Base-by-base conservation (phyloP, 64 coral and sea anemone species). In the Stylophora pistillata region DNA sequence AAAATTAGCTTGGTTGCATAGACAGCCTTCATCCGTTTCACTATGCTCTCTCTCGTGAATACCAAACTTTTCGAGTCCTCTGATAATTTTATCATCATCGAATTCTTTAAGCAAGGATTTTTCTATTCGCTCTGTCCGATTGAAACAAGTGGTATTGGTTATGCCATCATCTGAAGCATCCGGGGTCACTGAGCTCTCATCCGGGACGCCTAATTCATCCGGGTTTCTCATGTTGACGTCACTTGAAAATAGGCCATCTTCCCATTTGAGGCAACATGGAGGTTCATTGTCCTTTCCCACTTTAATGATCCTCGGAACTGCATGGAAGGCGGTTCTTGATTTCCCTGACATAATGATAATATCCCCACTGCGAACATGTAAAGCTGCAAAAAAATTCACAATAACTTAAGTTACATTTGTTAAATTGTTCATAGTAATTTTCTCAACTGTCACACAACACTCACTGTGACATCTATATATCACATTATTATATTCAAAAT, bases 281-380 rank as follows among this genome's bases (percentile, higher is more conserved):
- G 89, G 80, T 71, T 90, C 89, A 73, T 98, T 86, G 56, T 89
- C 81, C 47, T 86, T 30, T 26, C 58, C 89, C 21, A 91, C 85
- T 87, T 95, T 95, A 30, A 99, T 75, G 32, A 99, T 99, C 74
- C 97, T 89, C 6, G 97, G 97, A 16, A 99, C 90, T 53, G 97
- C 97, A 76, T 99, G 97, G 66, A 95, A 99, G 17, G 97, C 97
- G 55, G 86, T 85, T 55, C 97, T 95, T 55, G 97, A 87, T 73
- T 99, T 83, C 12, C 91, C 88, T 32, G 97, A 95, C 97, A 99
- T 99, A 20, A 99, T 93, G 29, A 95, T 65, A 78, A 99, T 58
- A 88, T 99, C 97, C 16, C 97, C 97, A 80, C 97, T 99, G 54
- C 78, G 87, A 33, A 99, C 85, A 73, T 90, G 93, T 33, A 99